Evolutionary conservation across 2,113 vertebrate species (phyloP).

Genomic region (Cnemophilus loriae): DNA sequence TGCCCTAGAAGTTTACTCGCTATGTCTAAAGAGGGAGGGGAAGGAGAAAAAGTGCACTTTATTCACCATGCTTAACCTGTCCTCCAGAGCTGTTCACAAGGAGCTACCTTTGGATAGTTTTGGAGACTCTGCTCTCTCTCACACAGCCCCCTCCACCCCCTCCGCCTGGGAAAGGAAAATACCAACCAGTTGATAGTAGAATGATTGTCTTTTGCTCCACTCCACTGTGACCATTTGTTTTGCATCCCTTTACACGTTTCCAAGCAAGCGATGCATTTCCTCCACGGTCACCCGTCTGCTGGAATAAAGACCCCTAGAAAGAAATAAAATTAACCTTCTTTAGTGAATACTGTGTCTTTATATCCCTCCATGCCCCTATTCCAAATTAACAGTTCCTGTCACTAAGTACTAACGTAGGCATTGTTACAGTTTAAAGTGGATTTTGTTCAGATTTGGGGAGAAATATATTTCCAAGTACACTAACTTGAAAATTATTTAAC

Average conservation of each 20-base stretch:
- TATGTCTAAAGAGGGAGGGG: conserved; percentile 79
- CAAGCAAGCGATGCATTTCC: conserved; percentile 75
- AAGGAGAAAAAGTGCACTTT: conserved; percentile 36
- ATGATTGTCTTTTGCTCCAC: conserved; percentile 82
- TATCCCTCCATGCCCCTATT: not conserved
- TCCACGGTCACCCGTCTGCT: conserved; percentile 69
- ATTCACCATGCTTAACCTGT: not conserved
- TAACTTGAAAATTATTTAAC: not conserved
- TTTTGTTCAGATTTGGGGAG: not conserved
- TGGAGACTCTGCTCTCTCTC: not conserved
- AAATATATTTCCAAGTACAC: not conserved
- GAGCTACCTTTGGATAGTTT: not conserved
- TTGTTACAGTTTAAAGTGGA: not conserved
- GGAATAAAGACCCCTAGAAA: conserved; percentile 78
- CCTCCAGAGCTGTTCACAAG: not conserved
- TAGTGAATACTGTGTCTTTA: not conserved
- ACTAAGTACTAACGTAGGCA: not conserved
- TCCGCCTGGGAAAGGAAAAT: not conserved
- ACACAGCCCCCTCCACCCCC: not conserved
- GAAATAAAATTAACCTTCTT: not conserved
- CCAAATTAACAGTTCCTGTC: not conserved
- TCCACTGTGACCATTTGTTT: conserved; percentile 67
- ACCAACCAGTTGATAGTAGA: conserved; percentile 89
- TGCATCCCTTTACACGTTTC: conserved; percentile 87
- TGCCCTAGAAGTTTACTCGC: conserved; percentile 88